Percentiles rank a stretch among this genome's conserved stretches.
Evolutionary conservation across 2,888 invertebrate genomes (phyloP).

Genomic region (Polyommatus iphigenia): DNA sequence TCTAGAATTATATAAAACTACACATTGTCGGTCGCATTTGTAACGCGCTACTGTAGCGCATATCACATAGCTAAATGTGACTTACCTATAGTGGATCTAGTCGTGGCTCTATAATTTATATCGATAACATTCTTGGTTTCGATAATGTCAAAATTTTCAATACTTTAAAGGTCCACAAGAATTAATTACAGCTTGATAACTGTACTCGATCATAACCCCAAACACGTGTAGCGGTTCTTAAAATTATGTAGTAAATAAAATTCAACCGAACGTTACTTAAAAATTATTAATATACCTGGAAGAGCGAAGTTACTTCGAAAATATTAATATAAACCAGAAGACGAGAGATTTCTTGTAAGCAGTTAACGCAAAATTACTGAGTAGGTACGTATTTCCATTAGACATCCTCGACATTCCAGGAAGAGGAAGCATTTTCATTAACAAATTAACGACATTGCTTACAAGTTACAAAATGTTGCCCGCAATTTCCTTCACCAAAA

Average conservation of each 20-base stretch:
- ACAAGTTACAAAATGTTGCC: neutral
- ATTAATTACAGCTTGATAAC: too few relatives aligned
- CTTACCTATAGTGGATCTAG: too few relatives aligned
- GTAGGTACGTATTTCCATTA: neutral
- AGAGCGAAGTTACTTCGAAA: neutral
- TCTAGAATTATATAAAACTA: too few relatives aligned
- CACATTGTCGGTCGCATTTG: too few relatives aligned
- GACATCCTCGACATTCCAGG: neutral
- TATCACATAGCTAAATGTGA: too few relatives aligned
- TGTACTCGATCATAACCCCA: neutral
- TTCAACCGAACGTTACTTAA: neutral
- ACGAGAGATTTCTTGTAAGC: neutral
- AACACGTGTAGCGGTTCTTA: neutral
- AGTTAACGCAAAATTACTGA: neutral
- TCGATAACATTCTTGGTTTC: too few relatives aligned
- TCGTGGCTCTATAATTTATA: too few relatives aligned
- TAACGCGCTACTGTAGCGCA: too few relatives aligned
- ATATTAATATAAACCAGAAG: neutral
- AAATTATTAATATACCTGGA: neutral
- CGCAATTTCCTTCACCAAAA: neutral
- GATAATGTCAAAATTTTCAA: too few relatives aligned
- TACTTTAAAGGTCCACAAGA: too few relatives aligned
- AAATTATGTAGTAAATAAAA: neutral
- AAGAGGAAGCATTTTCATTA: neutral
- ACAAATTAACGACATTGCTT: neutral